Base-by-base conservation (phyloP, 2,113 vertebrate genomes). In the Periophthalmus modestus region DNA sequence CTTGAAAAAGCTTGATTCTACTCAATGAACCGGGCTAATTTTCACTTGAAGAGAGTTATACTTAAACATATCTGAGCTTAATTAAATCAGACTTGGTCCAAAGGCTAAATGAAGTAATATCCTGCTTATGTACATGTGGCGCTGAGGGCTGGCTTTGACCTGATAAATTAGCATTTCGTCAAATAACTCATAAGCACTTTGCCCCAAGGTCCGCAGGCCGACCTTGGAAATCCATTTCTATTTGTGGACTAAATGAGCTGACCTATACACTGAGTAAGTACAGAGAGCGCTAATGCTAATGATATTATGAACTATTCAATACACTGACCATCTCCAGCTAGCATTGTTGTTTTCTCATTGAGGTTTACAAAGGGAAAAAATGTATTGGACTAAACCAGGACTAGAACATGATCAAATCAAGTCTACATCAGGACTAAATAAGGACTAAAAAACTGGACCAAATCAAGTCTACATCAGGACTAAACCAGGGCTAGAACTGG, bases 51-150 rank as follows among this genome's bases (percentile, higher is more conserved):
- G 36, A 65, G 18, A 18, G 18, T 13, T 43, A 5, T 65, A 18
- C 34, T 43, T 65, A 43, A 65, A 19, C 62, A 43, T 36, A 18
- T n/a, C 19, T n/a, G 62, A 39, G 62, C 19, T 65, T 65, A 65
- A 65, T 65, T 43, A 65, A 65, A 43, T 39, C 18, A 9, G 33
- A 65, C 34, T 65, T 39, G 12, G 62, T 18, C 62, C 19, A 65
- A 65, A 39, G 62, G 62, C 62, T 62, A 62, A 62, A 62, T 62
- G 18, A 65, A 65, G 62, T 39, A 43, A 65, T 65, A 65, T 65
- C 62, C 62, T 19, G 18, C 34, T 65, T 65, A 65, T 65, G 62
- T 65, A 21, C 19, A 43, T 62, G 59, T 62, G 59, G 33, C 33
- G 62, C 62, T 36, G 34, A 36, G n/a, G 62, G 62, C 62, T 12